Percentiles rank a stretch among this genome's conserved stretches.
These are phyloP conservation scores for Philaenus spumarius DNA, from an alignment of 1,140 invertebrate genomes.

Conservation along the genomic window DNA sequence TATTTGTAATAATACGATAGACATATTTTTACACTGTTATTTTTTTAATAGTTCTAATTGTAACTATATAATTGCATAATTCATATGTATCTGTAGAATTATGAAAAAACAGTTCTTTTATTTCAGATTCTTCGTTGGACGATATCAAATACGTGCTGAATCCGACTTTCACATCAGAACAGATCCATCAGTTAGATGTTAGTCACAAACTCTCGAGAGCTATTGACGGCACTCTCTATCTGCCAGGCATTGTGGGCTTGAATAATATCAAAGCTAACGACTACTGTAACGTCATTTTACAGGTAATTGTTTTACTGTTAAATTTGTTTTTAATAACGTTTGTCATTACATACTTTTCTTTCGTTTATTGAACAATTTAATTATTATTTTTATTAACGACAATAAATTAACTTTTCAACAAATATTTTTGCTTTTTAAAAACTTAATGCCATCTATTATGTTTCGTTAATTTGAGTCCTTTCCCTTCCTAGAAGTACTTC, in stretches of 20 bases:
- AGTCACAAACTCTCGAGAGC: conserved; percentile 86
- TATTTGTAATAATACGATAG: too few species aligned
- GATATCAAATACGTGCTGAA: conserved; percentile 99
- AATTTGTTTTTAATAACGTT: conserved; percentile 8
- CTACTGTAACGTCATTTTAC: conserved; percentile 97
- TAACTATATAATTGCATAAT: too few species aligned
- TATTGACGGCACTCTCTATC: conserved; percentile 94
- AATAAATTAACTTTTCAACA: too few species aligned
- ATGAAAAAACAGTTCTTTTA: conserved; percentile 25
- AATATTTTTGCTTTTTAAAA: too few species aligned
- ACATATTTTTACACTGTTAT: too few species aligned
- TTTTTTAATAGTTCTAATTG: too few species aligned
- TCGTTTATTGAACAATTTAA: too few species aligned
- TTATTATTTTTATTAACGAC: too few species aligned
- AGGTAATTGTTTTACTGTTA: conserved; percentile 49
- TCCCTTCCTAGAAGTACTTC: too few species aligned
- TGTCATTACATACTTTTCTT: too few species aligned
- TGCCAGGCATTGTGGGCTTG: conserved; percentile 92
- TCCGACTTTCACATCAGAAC: conserved; percentile 83
- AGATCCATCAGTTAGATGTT: conserved; percentile 74
- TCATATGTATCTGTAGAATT: not conserved
- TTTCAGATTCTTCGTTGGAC: conserved; percentile 89
- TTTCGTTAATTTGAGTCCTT: too few species aligned
- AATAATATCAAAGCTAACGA: conserved; percentile 99
- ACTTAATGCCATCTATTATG: too few species aligned